Conservation (phyloP, 2,888 invertebrate genomes). For the Calliscelio sp. region DNA sequence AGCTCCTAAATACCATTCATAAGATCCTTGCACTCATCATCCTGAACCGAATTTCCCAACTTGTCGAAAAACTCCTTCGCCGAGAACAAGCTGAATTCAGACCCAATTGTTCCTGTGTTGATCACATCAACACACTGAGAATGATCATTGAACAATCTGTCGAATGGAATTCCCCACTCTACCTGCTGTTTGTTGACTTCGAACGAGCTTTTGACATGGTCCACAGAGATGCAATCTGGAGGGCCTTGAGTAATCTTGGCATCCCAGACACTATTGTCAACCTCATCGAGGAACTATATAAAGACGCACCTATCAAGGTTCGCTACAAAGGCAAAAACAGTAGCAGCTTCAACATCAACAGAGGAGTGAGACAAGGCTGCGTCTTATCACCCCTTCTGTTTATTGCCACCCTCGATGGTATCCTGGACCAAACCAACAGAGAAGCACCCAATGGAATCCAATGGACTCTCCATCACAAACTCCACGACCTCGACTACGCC, state of each 20-base stretch:
- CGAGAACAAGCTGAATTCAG: constrained; percentile 26
- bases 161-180: constrained; percentile 10
- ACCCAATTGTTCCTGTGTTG: constrained; percentile 11
- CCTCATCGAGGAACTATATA: background rate
- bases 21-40: constrained; percentile 37
- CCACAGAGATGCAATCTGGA: constrained; percentile 4
- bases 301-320: background rate
- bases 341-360: constrained; percentile 1
- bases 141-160: constrained; percentile 3
- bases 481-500: background rate
- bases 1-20: constrained; percentile 22
- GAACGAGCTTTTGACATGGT: constrained; percentile 6
- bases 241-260: constrained; percentile 3
- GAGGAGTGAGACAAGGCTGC: constrained; percentile 22
- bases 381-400: background rate
- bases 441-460: no score
- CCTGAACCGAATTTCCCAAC: background rate
- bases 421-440: background rate
- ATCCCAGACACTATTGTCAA: constrained; percentile 7
- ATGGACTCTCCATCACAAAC: background rate
- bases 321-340: background rate
- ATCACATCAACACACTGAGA: constrained; percentile 25
- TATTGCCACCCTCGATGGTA: background rate
- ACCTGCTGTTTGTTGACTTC: constrained; percentile 30
- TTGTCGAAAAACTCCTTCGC: no score